Evolutionary conservation across 2,797 vertebrate species (phyloP).

Genomic region (Typhlichthys eigenmanni): DNA sequence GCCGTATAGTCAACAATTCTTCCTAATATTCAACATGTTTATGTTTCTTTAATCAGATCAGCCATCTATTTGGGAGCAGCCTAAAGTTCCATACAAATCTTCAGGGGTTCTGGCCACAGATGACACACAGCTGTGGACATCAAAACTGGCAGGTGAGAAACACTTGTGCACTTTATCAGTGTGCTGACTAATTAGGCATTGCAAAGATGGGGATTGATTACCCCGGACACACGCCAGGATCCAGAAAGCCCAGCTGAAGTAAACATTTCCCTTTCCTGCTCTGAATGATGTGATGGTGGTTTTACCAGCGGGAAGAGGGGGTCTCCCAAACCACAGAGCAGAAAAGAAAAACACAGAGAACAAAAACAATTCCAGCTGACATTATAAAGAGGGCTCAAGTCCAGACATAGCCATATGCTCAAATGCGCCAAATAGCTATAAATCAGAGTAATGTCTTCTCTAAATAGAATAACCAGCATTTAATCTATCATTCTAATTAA

Average conservation of each 20-base stretch:
- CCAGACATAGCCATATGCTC: conserved; percentile 55
- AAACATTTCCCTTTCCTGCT: conserved; percentile 67
- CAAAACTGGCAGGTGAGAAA: conserved; percentile 58
- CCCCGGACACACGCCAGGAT: conserved; percentile 45
- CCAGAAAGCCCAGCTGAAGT: conserved; percentile 59
- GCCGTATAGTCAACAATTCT: conserved; percentile 6
- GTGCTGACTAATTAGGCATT: conserved; percentile 72
- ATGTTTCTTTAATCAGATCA: conserved; percentile 15
- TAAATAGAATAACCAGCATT: conserved; percentile 18
- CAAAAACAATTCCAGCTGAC: conserved; percentile 72
- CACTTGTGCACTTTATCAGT: conserved; percentile 65
- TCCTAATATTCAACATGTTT: conserved; percentile 11
- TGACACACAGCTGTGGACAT: conserved; percentile 66
- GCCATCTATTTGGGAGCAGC: conserved; percentile 37
- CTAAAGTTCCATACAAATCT: conserved; percentile 40
- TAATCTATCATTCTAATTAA: not conserved
- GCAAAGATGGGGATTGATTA: conserved; percentile 65
- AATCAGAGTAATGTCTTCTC: conserved; percentile 25
- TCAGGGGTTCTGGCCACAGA: conserved; percentile 52
- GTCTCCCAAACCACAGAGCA: conserved; percentile 67
- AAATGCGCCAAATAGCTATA: conserved; percentile 38
- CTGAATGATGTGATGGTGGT: conserved; percentile 60
- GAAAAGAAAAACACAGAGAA: conserved; percentile 70
- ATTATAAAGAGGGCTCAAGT: conserved; percentile 57
- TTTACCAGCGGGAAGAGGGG: conserved; percentile 57